Evolutionary conservation across 2,888 invertebrate species (phyloP).

Genomic region (Monopis laevigella): DNA sequence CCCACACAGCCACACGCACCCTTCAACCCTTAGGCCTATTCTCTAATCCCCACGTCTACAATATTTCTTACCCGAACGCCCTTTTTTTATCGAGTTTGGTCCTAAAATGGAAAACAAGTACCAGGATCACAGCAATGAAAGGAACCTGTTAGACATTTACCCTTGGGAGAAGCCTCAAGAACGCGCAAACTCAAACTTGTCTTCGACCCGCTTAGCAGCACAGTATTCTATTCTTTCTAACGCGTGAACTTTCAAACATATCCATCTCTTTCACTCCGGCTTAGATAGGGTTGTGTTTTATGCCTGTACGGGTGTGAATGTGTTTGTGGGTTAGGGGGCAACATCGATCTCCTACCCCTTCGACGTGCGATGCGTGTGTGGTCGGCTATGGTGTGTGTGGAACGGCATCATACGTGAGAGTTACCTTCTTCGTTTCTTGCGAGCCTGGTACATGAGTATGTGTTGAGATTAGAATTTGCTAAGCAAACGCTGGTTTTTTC

Average conservation of each 20-base stretch:
- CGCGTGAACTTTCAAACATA: slow-evolving; percentile 21
- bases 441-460: slow-evolving; percentile 59
- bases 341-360: slow-evolving; percentile 48
- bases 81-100: slow-evolving; percentile 67
- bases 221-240: slow-evolving; percentile 40
- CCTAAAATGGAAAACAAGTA: slow-evolving; percentile 68
- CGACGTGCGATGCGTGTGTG: slow-evolving; percentile 49
- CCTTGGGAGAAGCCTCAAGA: slow-evolving; percentile 50
- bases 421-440: slow-evolving; percentile 41
- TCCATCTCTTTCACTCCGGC: slow-evolving; percentile 38
- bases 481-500: slow-evolving; percentile 60
- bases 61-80: slow-evolving; percentile 34
- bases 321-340: slow-evolving; percentile 37
- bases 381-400: slow-evolving; percentile 41
- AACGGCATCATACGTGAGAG: slow-evolving; percentile 47
- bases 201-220: slow-evolving; percentile 24
- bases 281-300: slow-evolving; percentile 38
- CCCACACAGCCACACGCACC: slow-evolving; percentile 33
- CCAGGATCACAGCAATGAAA: slow-evolving; percentile 42
- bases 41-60: neutral
- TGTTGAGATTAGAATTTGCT: slow-evolving; percentile 67
- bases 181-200: slow-evolving; percentile 53
- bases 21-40: slow-evolving; percentile 20
- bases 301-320: slow-evolving; percentile 28
- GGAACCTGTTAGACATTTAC: slow-evolving; percentile 44